phyloP scores from a whole-genome alignment of 2,888 invertebrate species.

The Sesia bembeciformis region DNA sequence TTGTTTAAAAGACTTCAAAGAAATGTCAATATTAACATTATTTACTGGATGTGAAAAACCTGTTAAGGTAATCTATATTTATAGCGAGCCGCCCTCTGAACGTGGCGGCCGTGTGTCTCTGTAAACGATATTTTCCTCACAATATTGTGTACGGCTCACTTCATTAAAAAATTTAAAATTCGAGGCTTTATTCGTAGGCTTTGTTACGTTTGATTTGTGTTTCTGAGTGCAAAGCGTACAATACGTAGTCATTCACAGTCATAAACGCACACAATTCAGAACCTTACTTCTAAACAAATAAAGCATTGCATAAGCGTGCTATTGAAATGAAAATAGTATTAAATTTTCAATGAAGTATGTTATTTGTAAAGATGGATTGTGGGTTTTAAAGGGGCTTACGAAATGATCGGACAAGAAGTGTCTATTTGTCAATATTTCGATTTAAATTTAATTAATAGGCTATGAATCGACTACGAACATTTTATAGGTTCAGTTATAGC shows the following conservation, averaged over 20 bases:
- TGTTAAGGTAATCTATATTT: too few relatives aligned
- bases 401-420: slow-evolving; percentile 13
- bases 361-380: slow-evolving; percentile 34
- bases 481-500: too few relatives aligned
- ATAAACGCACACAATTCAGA: slow-evolving; percentile 1
- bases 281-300: slow-evolving; percentile 21
- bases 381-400: slow-evolving; percentile 9
- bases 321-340: slow-evolving; percentile 36
- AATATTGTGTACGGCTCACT: slow-evolving; percentile 57
- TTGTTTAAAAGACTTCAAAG: too few relatives aligned
- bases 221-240: neutral
- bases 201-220: slow-evolving; percentile 65
- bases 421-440: slow-evolving; percentile 44
- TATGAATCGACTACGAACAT: neutral
- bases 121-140: slow-evolving; percentile 50
- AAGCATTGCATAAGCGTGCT: slow-evolving; percentile 15
- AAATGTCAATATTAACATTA: too few relatives aligned
- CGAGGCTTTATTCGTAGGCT: slow-evolving; percentile 52
- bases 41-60: too few relatives aligned
- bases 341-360: slow-evolving; percentile 44
- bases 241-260: neutral
- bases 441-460: slow-evolving; percentile 1
- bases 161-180: slow-evolving; percentile 67
- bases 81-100: neutral
- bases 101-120: slow-evolving; percentile 24